These are phyloP conservation scores for Polydrusus cervinus DNA, from an alignment of 2,888 invertebrate species.

Conservation along the genomic window DNA sequence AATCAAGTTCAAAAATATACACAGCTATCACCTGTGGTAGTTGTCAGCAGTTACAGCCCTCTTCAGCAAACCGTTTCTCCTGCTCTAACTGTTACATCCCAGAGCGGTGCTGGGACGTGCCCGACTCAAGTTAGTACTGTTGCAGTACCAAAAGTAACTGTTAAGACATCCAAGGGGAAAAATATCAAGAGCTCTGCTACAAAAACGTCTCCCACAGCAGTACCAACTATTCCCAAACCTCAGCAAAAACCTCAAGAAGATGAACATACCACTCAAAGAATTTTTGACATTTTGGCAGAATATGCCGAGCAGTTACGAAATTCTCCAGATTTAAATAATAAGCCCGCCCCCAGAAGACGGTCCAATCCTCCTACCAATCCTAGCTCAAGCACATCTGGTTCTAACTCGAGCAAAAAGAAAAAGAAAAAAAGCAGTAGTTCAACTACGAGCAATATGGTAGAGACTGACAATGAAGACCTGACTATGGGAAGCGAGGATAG, in stretches of 20 bases:
- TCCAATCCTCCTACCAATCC: conserved; percentile 84
- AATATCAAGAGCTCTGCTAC: conserved; percentile 76
- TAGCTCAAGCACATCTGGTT: conserved; percentile 81
- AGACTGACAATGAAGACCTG: conserved; percentile 77
- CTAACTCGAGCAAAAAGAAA: conserved; percentile 77
- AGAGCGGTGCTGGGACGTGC: conserved; percentile 65
- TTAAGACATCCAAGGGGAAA: conserved; percentile 71
- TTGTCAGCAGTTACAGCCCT: conserved; percentile 75
- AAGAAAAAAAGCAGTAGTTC: conserved; percentile 68
- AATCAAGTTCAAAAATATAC: conserved; percentile 72
- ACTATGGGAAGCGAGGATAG: conserved; percentile 86
- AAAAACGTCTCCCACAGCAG: conserved; percentile 75
- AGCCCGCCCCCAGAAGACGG: conserved; percentile 84
- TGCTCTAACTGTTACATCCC: conserved; percentile 74
- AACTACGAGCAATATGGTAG: conserved; percentile 66
- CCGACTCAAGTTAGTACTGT: conserved; percentile 74
- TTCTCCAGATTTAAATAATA: conserved; percentile 86
- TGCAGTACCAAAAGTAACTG: conserved; percentile 62
- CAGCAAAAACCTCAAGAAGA: conserved; percentile 86
- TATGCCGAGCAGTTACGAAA: conserved; percentile 87
- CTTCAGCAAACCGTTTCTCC: conserved; percentile 71
- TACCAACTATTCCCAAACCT: conserved; percentile 79
- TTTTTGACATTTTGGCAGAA: conserved; percentile 85
- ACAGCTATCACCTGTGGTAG: conserved; percentile 73
- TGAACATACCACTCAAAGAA: conserved; percentile 86